Base-by-base conservation (phyloP, 35 echinoderm and acorn worm genomes). In the Eucidaris tribuloides region DNA sequence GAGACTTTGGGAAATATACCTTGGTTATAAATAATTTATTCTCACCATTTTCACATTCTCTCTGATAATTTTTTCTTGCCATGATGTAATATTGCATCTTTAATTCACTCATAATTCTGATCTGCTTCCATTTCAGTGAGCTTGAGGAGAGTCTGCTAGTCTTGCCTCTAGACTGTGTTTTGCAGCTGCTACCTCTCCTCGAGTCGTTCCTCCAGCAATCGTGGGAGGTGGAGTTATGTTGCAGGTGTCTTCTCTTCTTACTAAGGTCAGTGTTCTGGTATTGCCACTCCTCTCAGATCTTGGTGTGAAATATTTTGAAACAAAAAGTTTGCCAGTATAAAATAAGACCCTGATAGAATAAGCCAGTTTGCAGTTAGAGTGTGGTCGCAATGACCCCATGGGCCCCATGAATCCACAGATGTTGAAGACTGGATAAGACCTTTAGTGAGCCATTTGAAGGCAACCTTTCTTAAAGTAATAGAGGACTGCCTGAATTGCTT, bases 211-310 rank as follows among this genome's bases (percentile, higher is more conserved):
- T 97, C 43, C 57, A 79, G 17, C 45, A 70, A 42, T 90, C 86
- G 17, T 92, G 81, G 85, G 85, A 92, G 49, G 85, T 92, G 46
- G 94, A 97, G 45, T 56, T 97, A 27, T 59, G 85, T 22, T 97
- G 94, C 65, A 77, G 94, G 46, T 97, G 94, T 78, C 83, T 97
- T n/a, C 79, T 97, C 57, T 97, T 97, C 65, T 60, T 97, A 15
- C 81, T 97, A 1, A 97, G 94, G 94, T 97, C 49, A 85, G 23
- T 3, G 5, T 22, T 82, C 7, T n/a, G n/a, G 9, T 54, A n/a
- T 54, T 54, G 9, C 9, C n/a, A 11, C n/a, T 54, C 49, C n/a
- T 54, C 49, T 13, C 9, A 9, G n/a, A 54, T 9, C 49, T 54
- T 9, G n/a, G n/a, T 13, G 9, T 13, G 9, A 11, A 11, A 11